phyloP scores from a whole-genome alignment of 2,797 vertebrate species.

The Sebastes taczanowskii region DNA sequence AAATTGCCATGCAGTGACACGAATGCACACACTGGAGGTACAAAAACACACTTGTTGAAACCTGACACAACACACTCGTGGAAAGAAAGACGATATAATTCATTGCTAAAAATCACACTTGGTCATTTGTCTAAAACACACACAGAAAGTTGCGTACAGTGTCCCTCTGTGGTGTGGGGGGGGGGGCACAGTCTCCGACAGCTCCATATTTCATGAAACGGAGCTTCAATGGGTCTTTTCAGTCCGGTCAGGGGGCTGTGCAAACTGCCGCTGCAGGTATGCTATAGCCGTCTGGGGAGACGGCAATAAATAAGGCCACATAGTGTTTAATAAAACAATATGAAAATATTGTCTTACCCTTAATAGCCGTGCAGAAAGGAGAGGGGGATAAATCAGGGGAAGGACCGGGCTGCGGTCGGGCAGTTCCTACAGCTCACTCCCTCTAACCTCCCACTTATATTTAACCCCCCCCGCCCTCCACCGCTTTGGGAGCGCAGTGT shows the following conservation, averaged over 20 bases:
- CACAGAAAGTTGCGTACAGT: background rate
- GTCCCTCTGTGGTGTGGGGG: background rate
- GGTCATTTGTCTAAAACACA: slow-evolving; percentile 14
- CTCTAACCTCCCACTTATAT: slow-evolving; percentile 22
- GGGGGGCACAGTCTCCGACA: slow-evolving; percentile 34
- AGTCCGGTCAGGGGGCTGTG: slow-evolving; percentile 44
- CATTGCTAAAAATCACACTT: slow-evolving; percentile 7
- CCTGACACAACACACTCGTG: slow-evolving; percentile 5
- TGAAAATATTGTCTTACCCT: slow-evolving; percentile 75
- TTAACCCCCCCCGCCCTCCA: background rate
- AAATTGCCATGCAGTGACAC: background rate
- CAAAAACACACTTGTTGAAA: slow-evolving; percentile 10
- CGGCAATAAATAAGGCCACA: slow-evolving; percentile 71
- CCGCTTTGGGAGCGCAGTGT: slow-evolving; percentile 13
- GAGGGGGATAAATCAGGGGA: slow-evolving; percentile 62
- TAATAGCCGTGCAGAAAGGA: slow-evolving; percentile 62
- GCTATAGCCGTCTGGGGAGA: slow-evolving; percentile 47
- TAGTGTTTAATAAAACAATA: slow-evolving; percentile 78
- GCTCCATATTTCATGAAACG: slow-evolving; percentile 58
- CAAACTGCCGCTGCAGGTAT: slow-evolving; percentile 52
- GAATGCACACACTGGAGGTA: background rate
- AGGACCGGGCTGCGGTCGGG: slow-evolving; percentile 22
- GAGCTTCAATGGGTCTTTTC: slow-evolving; percentile 67
- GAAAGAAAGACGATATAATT: slow-evolving; percentile 22
- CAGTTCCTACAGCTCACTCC: slow-evolving; percentile 45